phyloP scores from a whole-genome alignment of 2,888 invertebrate genomes.

The Scelioninae gen. 2 region DNA sequence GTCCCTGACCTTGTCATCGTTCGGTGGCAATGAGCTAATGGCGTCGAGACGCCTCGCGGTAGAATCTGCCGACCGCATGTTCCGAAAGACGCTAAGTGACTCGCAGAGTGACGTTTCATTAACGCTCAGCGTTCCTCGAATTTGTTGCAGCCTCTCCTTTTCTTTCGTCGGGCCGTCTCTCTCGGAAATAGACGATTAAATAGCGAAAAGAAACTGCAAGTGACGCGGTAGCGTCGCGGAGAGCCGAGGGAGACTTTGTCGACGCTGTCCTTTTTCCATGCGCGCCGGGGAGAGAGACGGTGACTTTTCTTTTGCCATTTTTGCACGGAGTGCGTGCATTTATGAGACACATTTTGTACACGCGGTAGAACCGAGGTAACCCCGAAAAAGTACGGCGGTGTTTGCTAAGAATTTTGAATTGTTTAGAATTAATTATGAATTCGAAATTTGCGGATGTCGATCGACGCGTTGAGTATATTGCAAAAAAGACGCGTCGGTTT shows the following conservation, averaged over 20 bases:
- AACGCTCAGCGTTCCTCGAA: conserved; percentile 62
- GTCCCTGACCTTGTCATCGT: conserved; percentile 63
- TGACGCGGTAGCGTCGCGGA: conserved; percentile 3
- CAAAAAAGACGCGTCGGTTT: too few species aligned
- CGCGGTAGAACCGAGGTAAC: too few species aligned
- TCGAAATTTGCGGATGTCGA: too few species aligned
- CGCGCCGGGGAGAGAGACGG: too few species aligned
- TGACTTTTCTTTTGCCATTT: too few species aligned
- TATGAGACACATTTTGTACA: too few species aligned
- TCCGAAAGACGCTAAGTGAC: conserved; percentile 67
- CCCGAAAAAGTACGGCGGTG: too few species aligned
- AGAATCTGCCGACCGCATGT: conserved; percentile 56
- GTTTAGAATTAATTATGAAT: too few species aligned
- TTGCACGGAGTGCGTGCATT: too few species aligned
- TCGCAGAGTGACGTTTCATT: conserved; percentile 70
- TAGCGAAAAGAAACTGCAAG: conserved; percentile 17
- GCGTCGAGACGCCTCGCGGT: conserved; percentile 58
- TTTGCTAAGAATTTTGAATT: too few species aligned
- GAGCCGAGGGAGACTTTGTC: conserved; percentile 7
- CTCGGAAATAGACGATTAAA: conserved; percentile 40
- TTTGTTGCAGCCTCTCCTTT: conserved; percentile 32
- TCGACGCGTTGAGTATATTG: too few species aligned
- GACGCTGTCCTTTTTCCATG: too few species aligned
- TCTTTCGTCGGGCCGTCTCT: conserved; percentile 39
- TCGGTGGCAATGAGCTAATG: conserved; percentile 59